A percentile compares a stretch with the other conserved stretches of the same genome.
phyloP scores from a whole-genome alignment of 2,797 vertebrate genomes.

The Myotis myotis region DNA sequence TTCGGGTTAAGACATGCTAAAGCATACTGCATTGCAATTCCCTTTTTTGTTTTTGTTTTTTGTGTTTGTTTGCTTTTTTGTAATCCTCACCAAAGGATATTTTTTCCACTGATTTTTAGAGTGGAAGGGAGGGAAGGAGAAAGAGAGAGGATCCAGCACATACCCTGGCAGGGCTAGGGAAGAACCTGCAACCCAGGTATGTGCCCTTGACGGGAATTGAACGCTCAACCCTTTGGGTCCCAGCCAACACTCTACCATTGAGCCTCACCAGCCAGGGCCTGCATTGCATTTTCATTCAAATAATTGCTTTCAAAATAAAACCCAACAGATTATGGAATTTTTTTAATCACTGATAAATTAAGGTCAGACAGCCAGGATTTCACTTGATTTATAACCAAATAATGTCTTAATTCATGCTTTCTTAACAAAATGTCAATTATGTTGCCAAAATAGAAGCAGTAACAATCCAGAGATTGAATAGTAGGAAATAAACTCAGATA shows the following conservation, averaged over 20 bases:
- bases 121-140: too few relatives aligned
- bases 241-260: too few relatives aligned
- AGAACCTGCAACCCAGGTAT: too few relatives aligned
- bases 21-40: not conserved
- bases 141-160: too few relatives aligned
- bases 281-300: not conserved
- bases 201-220: too few relatives aligned
- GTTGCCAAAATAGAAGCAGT: constrained; percentile 4
- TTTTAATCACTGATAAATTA: constrained; percentile 32
- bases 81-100: too few relatives aligned
- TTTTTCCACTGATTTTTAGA: too few relatives aligned
- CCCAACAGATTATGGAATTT: not conserved
- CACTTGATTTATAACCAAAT: constrained; percentile 43
- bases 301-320: not conserved
- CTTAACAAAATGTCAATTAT: constrained; percentile 51
- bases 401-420: constrained; percentile 48
- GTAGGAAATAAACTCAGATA: not conserved
- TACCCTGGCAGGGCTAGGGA: too few relatives aligned
- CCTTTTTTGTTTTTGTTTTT: too few relatives aligned
- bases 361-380: not conserved
- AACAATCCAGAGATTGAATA: not conserved
- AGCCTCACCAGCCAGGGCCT: too few relatives aligned
- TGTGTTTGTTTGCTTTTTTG: too few relatives aligned
- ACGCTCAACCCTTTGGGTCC: too few relatives aligned
- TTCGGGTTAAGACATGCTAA: not conserved